Evolutionary conservation across 2,113 vertebrate species (phyloP).

Genomic region (Lampris megalopsis): DNA sequence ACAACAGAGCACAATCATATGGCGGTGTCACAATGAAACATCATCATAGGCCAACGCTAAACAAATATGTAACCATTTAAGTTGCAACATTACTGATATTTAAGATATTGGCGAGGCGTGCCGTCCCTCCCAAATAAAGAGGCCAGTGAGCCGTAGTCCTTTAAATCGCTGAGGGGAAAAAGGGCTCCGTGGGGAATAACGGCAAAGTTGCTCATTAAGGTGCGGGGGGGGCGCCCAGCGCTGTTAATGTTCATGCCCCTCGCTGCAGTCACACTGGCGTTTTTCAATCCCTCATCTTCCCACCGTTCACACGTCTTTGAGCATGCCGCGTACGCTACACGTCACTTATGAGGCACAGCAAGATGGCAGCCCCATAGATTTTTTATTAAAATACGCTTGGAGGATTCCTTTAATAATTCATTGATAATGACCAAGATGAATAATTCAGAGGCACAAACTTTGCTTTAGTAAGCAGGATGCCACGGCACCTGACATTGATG

Average conservation of each 20-base stretch:
- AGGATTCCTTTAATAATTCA: constrained; percentile 85
- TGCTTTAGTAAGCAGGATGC: constrained; percentile 83
- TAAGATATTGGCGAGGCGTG: too few species aligned
- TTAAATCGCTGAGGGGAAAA: constrained; percentile 49
- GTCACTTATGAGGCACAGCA: constrained; percentile 77
- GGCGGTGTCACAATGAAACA: too few species aligned
- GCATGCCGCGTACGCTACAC: constrained; percentile 62
- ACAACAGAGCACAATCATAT: too few species aligned
- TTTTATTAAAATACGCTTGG: constrained; percentile 83
- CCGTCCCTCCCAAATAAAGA: too few species aligned
- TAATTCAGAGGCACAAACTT: constrained; percentile 82
- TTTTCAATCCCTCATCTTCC: constrained; percentile 48
- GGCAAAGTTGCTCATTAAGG: constrained; percentile 66
- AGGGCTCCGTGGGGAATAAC: constrained; percentile 62
- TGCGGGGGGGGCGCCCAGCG: constrained; percentile 64
- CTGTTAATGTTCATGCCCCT: constrained; percentile 54
- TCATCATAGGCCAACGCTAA: too few species aligned
- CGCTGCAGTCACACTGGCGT: constrained; percentile 19
- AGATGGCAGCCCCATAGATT: constrained; percentile 83
- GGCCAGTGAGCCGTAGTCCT: constrained; percentile 32
- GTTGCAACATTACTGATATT: too few species aligned
- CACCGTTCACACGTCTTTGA: constrained; percentile 66
- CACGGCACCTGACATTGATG: constrained; percentile 78
- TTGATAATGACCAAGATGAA: constrained; percentile 85
- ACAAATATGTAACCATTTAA: too few species aligned